Conservation (phyloP, 2,888 invertebrate species). For the Chrysolina oricalcia region DNA sequence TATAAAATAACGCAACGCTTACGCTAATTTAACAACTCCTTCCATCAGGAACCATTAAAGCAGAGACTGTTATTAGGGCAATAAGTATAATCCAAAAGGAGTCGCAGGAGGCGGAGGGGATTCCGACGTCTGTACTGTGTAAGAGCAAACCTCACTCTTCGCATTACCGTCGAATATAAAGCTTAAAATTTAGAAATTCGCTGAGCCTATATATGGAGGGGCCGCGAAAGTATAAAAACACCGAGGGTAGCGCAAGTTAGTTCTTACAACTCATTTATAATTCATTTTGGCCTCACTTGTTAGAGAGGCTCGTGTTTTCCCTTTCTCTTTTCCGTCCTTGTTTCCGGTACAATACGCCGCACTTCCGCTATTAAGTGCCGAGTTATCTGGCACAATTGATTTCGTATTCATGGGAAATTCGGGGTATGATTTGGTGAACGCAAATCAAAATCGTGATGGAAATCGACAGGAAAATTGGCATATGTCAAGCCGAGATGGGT, state of each 20-base stretch:
- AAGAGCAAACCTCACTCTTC: slow-evolving; percentile 35
- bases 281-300: slow-evolving; percentile 67
- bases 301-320: slow-evolving; percentile 55
- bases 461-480: not conserved
- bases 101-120: slow-evolving; percentile 41
- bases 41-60: slow-evolving; percentile 60
- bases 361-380: slow-evolving; percentile 64
- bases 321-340: slow-evolving; percentile 60
- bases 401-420: slow-evolving; percentile 48
- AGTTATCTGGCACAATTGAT: slow-evolving; percentile 59
- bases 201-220: slow-evolving; percentile 57
- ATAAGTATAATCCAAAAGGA: slow-evolving; percentile 59
- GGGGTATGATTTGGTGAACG: not conserved
- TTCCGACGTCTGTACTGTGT: slow-evolving; percentile 38
- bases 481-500: not conserved
- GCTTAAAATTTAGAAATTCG: slow-evolving; percentile 69
- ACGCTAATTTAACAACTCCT: slow-evolving; percentile 51
- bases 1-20: slow-evolving; percentile 49
- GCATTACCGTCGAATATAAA: slow-evolving; percentile 59
- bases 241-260: slow-evolving; percentile 70
- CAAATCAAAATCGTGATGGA: not conserved
- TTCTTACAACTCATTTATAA: slow-evolving; percentile 73
- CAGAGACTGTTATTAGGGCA: slow-evolving; percentile 58
- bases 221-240: slow-evolving; percentile 68
- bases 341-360: slow-evolving; percentile 67